Conservation (phyloP, 1,140 invertebrate genomes). For the Pollicipes pollicipes region DNA sequence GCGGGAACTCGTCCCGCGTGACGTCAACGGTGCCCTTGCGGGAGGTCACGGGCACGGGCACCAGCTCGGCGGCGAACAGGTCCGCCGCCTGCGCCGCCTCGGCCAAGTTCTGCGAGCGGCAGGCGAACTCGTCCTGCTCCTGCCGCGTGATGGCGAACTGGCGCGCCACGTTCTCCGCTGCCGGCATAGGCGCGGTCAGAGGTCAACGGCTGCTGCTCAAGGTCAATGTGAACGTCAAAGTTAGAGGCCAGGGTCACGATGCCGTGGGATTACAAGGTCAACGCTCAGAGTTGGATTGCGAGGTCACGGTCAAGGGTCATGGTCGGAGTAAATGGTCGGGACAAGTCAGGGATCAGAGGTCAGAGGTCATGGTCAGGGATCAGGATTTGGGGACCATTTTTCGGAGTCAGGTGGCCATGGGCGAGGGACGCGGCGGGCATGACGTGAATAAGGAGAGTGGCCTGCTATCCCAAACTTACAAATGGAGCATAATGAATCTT, state of each 20-base stretch:
- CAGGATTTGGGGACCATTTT: no score
- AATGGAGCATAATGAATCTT: no score
- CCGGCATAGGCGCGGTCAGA: constrained; percentile 24
- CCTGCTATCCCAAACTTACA: no score
- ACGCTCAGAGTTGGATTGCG: no score
- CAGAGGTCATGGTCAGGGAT: no score
- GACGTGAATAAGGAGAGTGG: no score
- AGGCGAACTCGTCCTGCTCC: constrained; percentile 57
- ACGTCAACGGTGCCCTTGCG: constrained; percentile 34
- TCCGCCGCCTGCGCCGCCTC: constrained; percentile 42
- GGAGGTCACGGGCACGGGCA: constrained; percentile 35
- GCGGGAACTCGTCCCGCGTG: constrained; percentile 47
- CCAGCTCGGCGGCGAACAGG: constrained; percentile 51
- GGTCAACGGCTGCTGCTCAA: no score
- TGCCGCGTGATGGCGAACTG: constrained; percentile 45
- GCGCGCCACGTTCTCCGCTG: constrained; percentile 53
- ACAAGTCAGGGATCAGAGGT: constrained; percentile 11
- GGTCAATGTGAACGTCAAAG: constrained; percentile 5
- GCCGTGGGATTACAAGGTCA: background rate
- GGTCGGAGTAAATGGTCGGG: constrained; percentile 6
- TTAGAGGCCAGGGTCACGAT: background rate
- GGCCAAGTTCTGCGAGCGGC: constrained; percentile 49
- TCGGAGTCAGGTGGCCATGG: no score
- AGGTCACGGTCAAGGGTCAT: constrained; percentile 25
- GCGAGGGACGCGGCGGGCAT: no score